Percentiles rank a stretch among this genome's conserved stretches.
Conservation (phyloP, 2,797 vertebrate genomes). For the Vipera ursinii region DNA sequence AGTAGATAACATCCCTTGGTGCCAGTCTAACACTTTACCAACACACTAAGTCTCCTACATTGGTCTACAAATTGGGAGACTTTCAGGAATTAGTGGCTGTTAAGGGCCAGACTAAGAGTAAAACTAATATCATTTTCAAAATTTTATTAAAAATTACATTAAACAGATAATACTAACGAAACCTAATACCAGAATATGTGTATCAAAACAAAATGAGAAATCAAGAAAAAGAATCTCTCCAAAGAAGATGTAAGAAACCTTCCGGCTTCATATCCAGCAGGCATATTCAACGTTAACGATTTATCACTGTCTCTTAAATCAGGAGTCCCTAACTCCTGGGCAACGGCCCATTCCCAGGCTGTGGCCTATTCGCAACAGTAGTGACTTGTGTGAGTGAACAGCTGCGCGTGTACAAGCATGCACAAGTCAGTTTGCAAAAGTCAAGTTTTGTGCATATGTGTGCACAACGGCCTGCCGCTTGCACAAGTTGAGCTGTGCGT, state of each 20-base stretch:
- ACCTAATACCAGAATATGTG: background rate
- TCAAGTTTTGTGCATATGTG: no score
- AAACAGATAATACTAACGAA: background rate
- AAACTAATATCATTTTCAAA: background rate
- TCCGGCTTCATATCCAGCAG: background rate
- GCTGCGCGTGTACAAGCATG: no score
- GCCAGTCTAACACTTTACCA: background rate
- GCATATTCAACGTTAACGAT: background rate
- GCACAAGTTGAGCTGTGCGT: no score
- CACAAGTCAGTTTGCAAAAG: no score
- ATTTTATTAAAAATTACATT: background rate
- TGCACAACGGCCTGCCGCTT: no score
- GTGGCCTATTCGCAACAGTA: no score
- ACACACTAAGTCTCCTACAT: background rate
- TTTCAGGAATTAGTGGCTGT: background rate
- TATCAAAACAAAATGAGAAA: background rate
- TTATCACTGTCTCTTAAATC: background rate
- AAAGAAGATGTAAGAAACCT: background rate
- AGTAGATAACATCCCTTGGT: background rate
- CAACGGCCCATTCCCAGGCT: no score
- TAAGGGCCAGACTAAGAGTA: background rate
- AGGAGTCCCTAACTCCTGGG: no score
- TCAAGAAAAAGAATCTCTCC: background rate
- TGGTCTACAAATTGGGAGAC: background rate
- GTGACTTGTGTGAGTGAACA: no score